phyloP scores from a whole-genome alignment of 2,113 vertebrate species.

The Actenoides hombroni region DNA sequence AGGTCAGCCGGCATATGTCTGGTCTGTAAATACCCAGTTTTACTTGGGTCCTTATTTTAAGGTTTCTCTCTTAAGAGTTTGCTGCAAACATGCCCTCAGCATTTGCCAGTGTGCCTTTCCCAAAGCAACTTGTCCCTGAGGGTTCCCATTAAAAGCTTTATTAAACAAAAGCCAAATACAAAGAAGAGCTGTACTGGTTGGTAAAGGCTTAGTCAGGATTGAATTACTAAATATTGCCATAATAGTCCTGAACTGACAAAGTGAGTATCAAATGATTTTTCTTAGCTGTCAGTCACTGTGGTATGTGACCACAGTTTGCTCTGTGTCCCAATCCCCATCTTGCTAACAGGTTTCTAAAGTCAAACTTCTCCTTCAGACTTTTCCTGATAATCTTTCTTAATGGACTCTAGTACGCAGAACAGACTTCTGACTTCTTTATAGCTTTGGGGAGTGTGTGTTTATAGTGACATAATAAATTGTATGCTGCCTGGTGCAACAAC shows the following conservation, averaged over 20 bases:
- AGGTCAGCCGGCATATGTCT: slow-evolving; percentile 78
- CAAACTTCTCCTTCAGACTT: background rate
- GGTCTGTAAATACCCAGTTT: slow-evolving; percentile 77
- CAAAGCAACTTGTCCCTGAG: background rate
- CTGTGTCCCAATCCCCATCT: background rate
- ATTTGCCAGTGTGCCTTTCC: slow-evolving; percentile 12
- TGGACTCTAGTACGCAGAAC: background rate
- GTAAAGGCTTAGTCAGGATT: slow-evolving; percentile 7
- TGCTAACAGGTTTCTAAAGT: background rate
- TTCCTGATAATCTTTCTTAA: background rate
- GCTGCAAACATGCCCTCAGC: background rate
- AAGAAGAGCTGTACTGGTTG: slow-evolving; percentile 18
- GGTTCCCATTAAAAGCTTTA: slow-evolving; percentile 40
- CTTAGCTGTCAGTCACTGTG: background rate
- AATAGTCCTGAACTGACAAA: slow-evolving; percentile 44
- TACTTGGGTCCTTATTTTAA: slow-evolving; percentile 78
- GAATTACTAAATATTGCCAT: slow-evolving; percentile 64
- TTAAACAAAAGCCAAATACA: slow-evolving; percentile 27
- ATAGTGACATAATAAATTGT: background rate
- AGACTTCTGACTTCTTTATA: background rate
- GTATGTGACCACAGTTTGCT: slow-evolving; percentile 11
- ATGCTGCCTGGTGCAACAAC: background rate
- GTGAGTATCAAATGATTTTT: slow-evolving; percentile 66
- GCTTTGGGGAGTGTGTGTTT: background rate
- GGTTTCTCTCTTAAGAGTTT: slow-evolving; percentile 64